phyloP scores from a whole-genome alignment of 2,797 vertebrate genomes.

The Protosalanx chinensis region DNA sequence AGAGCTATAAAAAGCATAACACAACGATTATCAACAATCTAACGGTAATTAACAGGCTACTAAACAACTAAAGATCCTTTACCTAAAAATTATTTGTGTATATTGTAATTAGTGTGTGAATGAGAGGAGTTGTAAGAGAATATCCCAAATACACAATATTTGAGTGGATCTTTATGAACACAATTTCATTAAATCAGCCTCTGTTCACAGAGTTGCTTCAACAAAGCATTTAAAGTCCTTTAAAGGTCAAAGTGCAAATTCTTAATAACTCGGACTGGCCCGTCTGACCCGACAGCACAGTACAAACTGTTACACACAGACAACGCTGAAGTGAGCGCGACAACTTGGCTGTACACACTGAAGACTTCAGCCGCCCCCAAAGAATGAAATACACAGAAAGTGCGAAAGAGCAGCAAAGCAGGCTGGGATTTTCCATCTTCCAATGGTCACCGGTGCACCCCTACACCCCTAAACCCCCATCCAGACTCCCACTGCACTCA shows the following conservation, averaged over 20 bases:
- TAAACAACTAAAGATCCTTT: neutral
- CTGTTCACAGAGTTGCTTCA: neutral
- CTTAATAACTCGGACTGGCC: constrained; percentile 46
- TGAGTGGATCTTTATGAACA: neutral
- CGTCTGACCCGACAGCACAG: constrained; percentile 30
- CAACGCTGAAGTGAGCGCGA: constrained; percentile 22
- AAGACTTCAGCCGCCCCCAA: neutral
- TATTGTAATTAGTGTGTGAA: neutral
- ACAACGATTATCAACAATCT: neutral
- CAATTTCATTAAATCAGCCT: neutral
- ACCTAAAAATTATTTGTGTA: neutral
- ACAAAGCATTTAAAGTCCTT: neutral
- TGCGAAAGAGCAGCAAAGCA: neutral
- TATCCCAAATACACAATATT: neutral
- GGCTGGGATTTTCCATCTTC: neutral
- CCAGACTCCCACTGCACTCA: neutral
- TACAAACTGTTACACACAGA: constrained; percentile 38
- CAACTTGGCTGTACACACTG: constrained; percentile 11
- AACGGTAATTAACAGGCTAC: too few species aligned
- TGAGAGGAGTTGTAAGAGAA: neutral
- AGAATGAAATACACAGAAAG: neutral
- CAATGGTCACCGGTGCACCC: neutral
- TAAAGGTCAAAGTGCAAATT: constrained; percentile 5
- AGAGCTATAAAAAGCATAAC: too few species aligned
- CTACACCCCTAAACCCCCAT: neutral